phyloP scores from a whole-genome alignment of 1,140 invertebrate species.

The Orius insidiosus region DNA sequence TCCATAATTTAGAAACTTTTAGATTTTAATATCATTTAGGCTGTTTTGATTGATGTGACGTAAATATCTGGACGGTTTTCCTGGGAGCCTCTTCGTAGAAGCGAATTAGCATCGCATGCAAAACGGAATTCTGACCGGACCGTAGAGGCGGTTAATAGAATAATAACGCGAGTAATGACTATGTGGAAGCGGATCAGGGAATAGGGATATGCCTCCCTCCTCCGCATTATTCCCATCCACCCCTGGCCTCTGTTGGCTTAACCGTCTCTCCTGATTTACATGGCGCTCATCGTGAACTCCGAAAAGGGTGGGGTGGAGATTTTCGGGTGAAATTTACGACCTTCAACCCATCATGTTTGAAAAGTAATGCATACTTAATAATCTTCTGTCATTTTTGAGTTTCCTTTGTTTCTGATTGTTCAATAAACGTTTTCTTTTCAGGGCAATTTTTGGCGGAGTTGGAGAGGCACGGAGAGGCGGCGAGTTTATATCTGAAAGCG shows the following conservation, averaged over 20 bases:
- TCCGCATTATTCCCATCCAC: too few relatives aligned
- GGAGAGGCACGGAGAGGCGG: conserved; percentile 61
- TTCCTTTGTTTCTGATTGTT: not conserved
- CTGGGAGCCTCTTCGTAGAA: not conserved
- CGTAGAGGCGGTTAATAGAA: conserved; percentile 4
- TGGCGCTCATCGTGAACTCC: too few relatives aligned
- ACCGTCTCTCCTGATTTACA: too few relatives aligned
- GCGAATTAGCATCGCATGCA: conserved; percentile 3
- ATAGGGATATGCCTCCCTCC: too few relatives aligned
- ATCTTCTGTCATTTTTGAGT: not conserved
- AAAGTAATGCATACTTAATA: not conserved
- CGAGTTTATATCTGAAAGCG: conserved; percentile 53
- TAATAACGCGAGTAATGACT: conserved; percentile 6
- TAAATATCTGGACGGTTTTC: conserved; percentile 1
- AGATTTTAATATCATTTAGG: too few relatives aligned
- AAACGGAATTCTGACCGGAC: not conserved
- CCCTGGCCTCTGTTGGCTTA: too few relatives aligned
- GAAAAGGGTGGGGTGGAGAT: too few relatives aligned
- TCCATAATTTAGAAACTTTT: too few relatives aligned
- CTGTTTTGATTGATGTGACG: conserved; percentile 2
- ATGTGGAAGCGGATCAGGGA: conserved; percentile 6
- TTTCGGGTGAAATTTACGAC: too few relatives aligned
- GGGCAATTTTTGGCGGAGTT: conserved; percentile 72
- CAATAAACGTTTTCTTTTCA: conserved; percentile 29
- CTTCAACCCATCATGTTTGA: not conserved